A percentile compares a stretch with the other conserved stretches of the same genome.
Evolutionary conservation across 2,888 invertebrate species (phyloP).

Genomic region (Tortrix viridana): DNA sequence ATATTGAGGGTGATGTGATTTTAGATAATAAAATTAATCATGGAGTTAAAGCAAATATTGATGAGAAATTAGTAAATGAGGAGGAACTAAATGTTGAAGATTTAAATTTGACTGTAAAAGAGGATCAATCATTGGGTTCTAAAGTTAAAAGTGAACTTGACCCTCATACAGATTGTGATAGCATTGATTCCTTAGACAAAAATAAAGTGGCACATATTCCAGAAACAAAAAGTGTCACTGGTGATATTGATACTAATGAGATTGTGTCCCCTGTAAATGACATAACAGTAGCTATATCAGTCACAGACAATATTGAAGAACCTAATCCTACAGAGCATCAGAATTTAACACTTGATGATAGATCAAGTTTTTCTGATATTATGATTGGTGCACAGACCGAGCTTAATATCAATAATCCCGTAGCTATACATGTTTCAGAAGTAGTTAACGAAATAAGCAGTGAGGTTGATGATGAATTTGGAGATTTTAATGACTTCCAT

Average conservation of each 20-base stretch:
- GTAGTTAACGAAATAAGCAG: constrained; percentile 37
- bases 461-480: constrained; percentile 71
- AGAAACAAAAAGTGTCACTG: constrained; percentile 14
- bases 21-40: constrained; percentile 3
- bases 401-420: not conserved
- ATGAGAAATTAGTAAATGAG: constrained; percentile 32
- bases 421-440: constrained; percentile 9
- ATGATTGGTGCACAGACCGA: constrained; percentile 5
- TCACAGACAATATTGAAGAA: constrained; percentile 30
- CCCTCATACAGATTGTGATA: constrained; percentile 24
- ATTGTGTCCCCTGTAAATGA: constrained; percentile 14
- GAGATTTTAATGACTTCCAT: constrained; percentile 82
- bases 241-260: constrained; percentile 14
- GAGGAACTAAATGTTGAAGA: constrained; percentile 66
- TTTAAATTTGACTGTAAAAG: constrained; percentile 64
- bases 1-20: constrained; percentile 44
- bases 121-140: constrained; percentile 49
- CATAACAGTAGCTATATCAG: constrained; percentile 5
- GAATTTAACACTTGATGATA: constrained; percentile 11
- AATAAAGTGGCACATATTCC: constrained; percentile 28
- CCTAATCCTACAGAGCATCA: constrained; percentile 41
- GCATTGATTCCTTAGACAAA: constrained; percentile 27
- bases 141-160: constrained; percentile 31
- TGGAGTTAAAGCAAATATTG: not conserved
- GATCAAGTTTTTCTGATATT: constrained; percentile 3